A percentile compares a stretch with the other conserved stretches of the same genome.
Conservation (phyloP, 2,888 invertebrate genomes). For the Iphiclides podalirius region DNA sequence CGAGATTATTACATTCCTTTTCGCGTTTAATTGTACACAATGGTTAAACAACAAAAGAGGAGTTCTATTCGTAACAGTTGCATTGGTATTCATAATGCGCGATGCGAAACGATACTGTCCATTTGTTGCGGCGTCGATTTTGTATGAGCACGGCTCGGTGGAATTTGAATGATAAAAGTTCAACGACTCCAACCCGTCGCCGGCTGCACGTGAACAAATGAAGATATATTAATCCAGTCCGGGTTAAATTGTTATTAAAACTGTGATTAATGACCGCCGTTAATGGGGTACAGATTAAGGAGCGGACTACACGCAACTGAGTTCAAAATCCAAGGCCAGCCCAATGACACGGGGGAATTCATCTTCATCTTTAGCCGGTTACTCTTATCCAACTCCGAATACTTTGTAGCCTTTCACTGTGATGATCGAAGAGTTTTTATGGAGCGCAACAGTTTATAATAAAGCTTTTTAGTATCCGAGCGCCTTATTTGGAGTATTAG, state of each 20-base stretch:
- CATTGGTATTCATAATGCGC: constrained; percentile 60
- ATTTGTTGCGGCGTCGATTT: constrained; percentile 66
- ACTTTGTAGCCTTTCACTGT: constrained; percentile 6
- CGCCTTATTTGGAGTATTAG: no score
- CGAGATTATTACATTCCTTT: constrained; percentile 77
- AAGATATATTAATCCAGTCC: constrained; percentile 78
- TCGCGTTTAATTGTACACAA: constrained; percentile 77
- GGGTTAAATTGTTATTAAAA: constrained; percentile 80
- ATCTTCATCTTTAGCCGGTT: constrained; percentile 71
- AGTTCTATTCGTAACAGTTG: constrained; percentile 65
- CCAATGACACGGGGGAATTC: constrained; percentile 65
- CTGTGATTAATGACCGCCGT: constrained; percentile 75
- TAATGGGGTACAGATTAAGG: constrained; percentile 76
- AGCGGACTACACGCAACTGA: constrained; percentile 64
- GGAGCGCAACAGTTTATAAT: no score
- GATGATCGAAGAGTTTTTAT: no score
- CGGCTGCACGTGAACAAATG: constrained; percentile 63
- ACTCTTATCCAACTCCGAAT: constrained; percentile 13
- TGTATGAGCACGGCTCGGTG: constrained; percentile 43
- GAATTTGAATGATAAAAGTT: constrained; percentile 75
- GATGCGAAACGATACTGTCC: constrained; percentile 47
- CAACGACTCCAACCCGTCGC: constrained; percentile 48
- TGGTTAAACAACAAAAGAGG: constrained; percentile 70
- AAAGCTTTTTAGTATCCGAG: no score
- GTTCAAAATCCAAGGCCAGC: constrained; percentile 63